A percentile compares a stretch with the other conserved stretches of the same genome.
These are phyloP conservation scores for Protobothrops mucrosquamatus DNA, from an alignment of 2,113 vertebrate genomes.

Conservation along the genomic window DNA sequence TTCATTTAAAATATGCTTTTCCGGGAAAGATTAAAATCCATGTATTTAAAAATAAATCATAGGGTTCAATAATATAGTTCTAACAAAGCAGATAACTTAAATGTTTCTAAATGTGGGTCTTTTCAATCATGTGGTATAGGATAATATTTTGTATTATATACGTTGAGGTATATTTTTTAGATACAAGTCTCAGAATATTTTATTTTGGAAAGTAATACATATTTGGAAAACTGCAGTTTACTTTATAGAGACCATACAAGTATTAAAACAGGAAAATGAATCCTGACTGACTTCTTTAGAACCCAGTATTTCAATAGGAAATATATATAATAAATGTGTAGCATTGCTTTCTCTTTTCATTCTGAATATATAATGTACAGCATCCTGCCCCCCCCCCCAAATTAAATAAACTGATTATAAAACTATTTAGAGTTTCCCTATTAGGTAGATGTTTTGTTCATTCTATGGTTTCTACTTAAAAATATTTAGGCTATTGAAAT, in stretches of 20 bases:
- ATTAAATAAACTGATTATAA: not conserved
- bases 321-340: not conserved
- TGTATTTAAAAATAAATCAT: not conserved
- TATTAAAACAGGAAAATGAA: not conserved
- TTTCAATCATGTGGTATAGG: not conserved
- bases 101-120: not conserved
- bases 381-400: not conserved
- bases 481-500: not conserved
- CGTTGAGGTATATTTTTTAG: not conserved
- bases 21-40: conserved; percentile 5
- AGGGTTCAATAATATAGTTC: not conserved
- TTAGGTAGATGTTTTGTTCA: not conserved
- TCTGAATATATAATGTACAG: not conserved
- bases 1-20: not conserved
- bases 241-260: not conserved
- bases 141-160: conserved; percentile 38
- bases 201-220: not conserved
- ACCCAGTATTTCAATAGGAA: not conserved
- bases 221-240: not conserved
- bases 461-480: not conserved
- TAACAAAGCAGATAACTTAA: not conserved
- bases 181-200: fast-evolving
- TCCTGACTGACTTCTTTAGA: not conserved
- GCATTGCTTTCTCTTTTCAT: not conserved
- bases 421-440: not conserved